Conservation (phyloP, 2,797 vertebrate genomes). For the Ataeniobius toweri region DNA sequence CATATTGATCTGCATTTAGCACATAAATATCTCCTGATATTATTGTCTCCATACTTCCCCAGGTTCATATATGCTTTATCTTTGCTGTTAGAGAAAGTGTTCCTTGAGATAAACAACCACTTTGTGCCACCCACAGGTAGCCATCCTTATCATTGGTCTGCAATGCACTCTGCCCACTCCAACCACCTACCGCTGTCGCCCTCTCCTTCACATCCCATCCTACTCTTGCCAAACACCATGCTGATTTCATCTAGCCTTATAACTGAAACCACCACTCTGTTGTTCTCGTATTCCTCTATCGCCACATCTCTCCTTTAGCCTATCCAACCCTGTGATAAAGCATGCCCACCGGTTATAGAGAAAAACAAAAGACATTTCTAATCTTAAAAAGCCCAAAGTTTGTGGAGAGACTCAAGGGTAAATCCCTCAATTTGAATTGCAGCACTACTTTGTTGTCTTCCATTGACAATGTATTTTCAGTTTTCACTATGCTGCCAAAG, state of each 20-base stretch:
- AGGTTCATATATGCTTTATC: slow-evolving; percentile 21
- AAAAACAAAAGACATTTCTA: slow-evolving; percentile 37
- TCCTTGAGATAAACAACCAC: slow-evolving; percentile 43
- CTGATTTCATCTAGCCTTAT: slow-evolving; percentile 55
- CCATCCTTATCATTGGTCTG: slow-evolving; percentile 58
- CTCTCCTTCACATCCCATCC: slow-evolving; percentile 42
- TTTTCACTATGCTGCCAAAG: neutral
- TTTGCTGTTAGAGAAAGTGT: slow-evolving; percentile 15
- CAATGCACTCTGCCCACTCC: slow-evolving; percentile 32
- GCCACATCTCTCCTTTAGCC: slow-evolving; percentile 47
- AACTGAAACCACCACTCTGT: slow-evolving; percentile 49
- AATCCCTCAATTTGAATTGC: slow-evolving; percentile 18
- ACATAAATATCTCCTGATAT: neutral
- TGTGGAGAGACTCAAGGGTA: slow-evolving; percentile 54
- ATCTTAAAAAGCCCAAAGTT: slow-evolving; percentile 42
- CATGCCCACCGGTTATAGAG: slow-evolving; percentile 53
- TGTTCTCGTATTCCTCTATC: slow-evolving; percentile 54
- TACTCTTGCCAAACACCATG: slow-evolving; percentile 40
- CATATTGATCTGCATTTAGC: neutral
- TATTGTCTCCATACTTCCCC: neutral
- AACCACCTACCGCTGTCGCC: slow-evolving; percentile 9
- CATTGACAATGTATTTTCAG: neutral
- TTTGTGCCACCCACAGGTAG: slow-evolving; percentile 44
- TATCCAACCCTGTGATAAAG: slow-evolving; percentile 53
- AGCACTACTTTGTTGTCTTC: slow-evolving; percentile 11